Evolutionary conservation across 2,888 invertebrate species (phyloP), one percentile per base, ranked within the genome.

Genomic region (Lithophane leautieri): DNA sequence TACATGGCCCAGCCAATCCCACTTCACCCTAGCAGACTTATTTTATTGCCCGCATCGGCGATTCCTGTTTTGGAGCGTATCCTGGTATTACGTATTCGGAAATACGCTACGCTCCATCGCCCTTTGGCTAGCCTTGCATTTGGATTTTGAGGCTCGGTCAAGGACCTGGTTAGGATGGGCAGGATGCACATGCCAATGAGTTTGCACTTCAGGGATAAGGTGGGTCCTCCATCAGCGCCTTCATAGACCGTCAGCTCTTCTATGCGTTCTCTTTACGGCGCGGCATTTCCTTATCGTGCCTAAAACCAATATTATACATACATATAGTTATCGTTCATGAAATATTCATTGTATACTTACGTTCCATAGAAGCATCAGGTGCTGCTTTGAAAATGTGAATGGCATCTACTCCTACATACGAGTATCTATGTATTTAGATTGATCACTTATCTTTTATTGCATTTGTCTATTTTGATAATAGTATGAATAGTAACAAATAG

Each of bases 401-500:
- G 19, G 69, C 9, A 42, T 42, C n/a, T 28, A 52, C 19, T 34
- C 40, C 16, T 60, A 25, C 6, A 40, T 47, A 42, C 4, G 1
- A 25, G 7, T 25, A 44, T 28, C 19, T 74, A 42, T 34, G n/a
- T 61, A 40, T 76, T 22, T 16, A 76, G 25, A 62, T 62, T 62
- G 70, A 69, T 69, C 16, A 61, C 60, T 69, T 61, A 69, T 7
- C 12, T 54, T 68, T 47, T 68, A 60, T 68, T 76, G 44, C 34
- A 14, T 52, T 54, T 52, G 22, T 52, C 22, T 69, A 62, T 47
- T 61, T 62, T 47, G 14, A 25, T 42, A n/a, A 66, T 28, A 47
- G 22, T 28, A 52, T 75, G 28, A 60, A 76, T 76, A 76, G 28
- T 75, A 65, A 75, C 14, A 12, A 75, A 4, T 50, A 19, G n/a